Evolutionary conservation across 2,113 vertebrate genomes (phyloP).

Genomic region (Irena cyanogastra): DNA sequence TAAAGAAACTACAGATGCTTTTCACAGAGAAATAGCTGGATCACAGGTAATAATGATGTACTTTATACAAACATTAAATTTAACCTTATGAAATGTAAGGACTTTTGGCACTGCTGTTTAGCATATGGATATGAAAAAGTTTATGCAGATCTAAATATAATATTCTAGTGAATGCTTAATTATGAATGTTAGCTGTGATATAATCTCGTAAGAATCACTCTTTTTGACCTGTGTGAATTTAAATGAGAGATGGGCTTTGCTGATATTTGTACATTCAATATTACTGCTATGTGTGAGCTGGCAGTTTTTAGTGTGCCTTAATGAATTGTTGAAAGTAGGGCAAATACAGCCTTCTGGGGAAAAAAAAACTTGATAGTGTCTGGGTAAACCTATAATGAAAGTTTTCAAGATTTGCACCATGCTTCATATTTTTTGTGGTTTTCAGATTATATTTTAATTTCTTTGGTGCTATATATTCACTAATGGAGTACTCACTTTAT

Average conservation of each 20-base stretch:
- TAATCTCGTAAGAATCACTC: neutral
- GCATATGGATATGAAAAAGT: neutral
- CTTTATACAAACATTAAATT: neutral
- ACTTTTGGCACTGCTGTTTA: neutral
- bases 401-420: neutral
- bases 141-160: neutral
- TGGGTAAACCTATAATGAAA: neutral
- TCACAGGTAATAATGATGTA: slow-evolving; percentile 82
- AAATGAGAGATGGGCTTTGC: neutral
- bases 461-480: neutral
- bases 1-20: slow-evolving; percentile 84
- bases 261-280: neutral
- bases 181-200: neutral
- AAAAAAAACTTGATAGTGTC: neutral
- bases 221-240: neutral
- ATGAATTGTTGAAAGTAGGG: neutral
- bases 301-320: neutral
- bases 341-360: neutral
- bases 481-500: neutral
- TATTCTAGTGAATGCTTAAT: neutral
- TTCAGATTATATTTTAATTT: neutral
- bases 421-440: neutral
- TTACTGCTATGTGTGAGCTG: neutral
- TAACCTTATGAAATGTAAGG: neutral
- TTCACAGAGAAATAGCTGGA: slow-evolving; percentile 88